A percentile compares a stretch with the other conserved stretches of the same genome.
phyloP scores from a whole-genome alignment of 2,888 invertebrate species.

The Dryocosmus kuriphilus region DNA sequence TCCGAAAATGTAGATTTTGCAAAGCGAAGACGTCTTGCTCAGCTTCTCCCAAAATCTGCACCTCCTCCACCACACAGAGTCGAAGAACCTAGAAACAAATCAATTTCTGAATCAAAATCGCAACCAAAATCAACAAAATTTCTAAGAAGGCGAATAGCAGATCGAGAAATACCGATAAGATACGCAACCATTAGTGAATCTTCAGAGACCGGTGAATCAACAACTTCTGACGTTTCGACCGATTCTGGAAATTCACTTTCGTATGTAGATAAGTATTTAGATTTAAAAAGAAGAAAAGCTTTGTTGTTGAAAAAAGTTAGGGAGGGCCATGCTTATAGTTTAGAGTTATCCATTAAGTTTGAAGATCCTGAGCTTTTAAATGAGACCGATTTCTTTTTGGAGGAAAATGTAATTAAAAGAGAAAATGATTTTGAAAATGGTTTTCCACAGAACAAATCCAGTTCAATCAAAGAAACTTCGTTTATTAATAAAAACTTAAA shows the following conservation, averaged over 20 bases:
- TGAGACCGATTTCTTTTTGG: neutral
- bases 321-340: neutral
- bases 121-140: neutral
- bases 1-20: neutral
- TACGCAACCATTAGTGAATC: neutral
- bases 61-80: neutral
- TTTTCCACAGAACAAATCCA: neutral
- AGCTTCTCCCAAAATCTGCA: neutral
- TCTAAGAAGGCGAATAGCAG: neutral
- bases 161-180: constrained; percentile 1
- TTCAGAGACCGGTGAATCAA: neutral
- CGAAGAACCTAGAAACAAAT: neutral
- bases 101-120: neutral
- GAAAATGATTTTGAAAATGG: neutral
- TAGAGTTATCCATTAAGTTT: neutral
- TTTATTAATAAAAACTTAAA: neutral
- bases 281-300: neutral
- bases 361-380: neutral
- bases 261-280: neutral
- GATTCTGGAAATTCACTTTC: neutral
- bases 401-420: constrained; percentile 1
- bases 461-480: neutral
- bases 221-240: neutral
- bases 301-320: neutral
- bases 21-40: neutral